Evolutionary conservation across 1,140 invertebrate species (phyloP), one percentile per base, ranked within the genome.

Genomic region (Dinothrombium tinctorium): DNA sequence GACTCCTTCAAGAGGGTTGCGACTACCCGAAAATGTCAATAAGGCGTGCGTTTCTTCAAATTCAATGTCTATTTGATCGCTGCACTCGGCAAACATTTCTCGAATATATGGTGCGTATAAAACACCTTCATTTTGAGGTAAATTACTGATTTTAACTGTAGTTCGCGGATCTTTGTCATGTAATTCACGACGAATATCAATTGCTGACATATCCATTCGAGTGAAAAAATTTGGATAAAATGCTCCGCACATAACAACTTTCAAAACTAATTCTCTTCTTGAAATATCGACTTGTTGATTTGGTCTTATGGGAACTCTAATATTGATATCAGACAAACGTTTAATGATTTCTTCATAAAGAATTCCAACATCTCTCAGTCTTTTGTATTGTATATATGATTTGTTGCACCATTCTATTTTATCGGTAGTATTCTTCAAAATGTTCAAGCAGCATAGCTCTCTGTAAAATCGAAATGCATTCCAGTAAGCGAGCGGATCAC

Each of bases 161-260:
- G 62, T 69, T 24, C 62, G 64, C 0, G 81, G 79, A 60, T 87
- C 69, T 12, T 70, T 56, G 1, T 76, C 75, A 19, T 61, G 65
- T 0, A 87, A 55, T 0, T 55, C 51, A 42, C 69, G 69, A 0
- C 71, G 60, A 0, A 72, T 65, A 1, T 67, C 58, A 0, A 61
- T 56, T 51, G 80, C 73, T 42, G 71, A 64, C 28, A 67, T 59
- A 22, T 59, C 48, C 1, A 55, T 59, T 14, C 54, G 49, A 25
- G 71, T 68, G 9, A 73, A 50, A 54, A 81, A 90, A 55, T 89
- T 73, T 0, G 86, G 87, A 62, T 89, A 92, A 59, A 92, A 90
- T 15, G 79, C 78, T 8, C 74, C 76, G 44, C 71, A 71, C 24
- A 80, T 58, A 2, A 74, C 60, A 24, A 80, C 54, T 73, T 79